Conservation (phyloP, 2,888 invertebrate species). For the Platerodrilus igneus region DNA sequence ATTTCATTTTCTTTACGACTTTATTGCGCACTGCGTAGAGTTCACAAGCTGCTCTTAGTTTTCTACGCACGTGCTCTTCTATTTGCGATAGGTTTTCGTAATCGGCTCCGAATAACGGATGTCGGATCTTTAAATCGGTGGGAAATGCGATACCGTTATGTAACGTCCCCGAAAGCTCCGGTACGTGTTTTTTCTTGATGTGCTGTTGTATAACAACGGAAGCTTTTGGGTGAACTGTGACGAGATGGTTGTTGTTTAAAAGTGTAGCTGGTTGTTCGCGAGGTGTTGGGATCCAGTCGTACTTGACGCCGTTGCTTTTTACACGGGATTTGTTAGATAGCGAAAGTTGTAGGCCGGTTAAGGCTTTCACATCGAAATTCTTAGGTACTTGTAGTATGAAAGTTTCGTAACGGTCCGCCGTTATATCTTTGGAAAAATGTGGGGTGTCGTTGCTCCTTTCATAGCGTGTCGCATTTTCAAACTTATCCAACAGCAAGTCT, state of each 20-base stretch:
- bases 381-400: constrained; percentile 23
- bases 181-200: constrained; percentile 12
- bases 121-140: constrained; percentile 22
- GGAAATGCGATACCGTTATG: constrained; percentile 15
- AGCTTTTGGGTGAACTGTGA: no score
- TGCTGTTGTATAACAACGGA: constrained; percentile 16
- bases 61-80: constrained; percentile 15
- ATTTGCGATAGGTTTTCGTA: constrained; percentile 22
- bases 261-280: neutral
- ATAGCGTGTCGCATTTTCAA: no score
- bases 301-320: constrained; percentile 12
- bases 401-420: constrained; percentile 15
- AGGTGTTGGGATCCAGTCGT: constrained; percentile 9
- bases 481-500: no score
- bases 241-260: no score
- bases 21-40: constrained; percentile 11
- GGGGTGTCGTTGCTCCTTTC: no score
- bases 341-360: constrained; percentile 15
- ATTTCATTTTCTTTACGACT: constrained; percentile 16
- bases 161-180: neutral
- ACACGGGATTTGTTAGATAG: constrained; percentile 11
- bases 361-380: constrained; percentile 11
- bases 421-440: constrained; percentile 9
- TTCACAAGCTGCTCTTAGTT: constrained; percentile 17
- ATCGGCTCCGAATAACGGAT: constrained; percentile 26